Conservation (phyloP, 1,140 invertebrate species). For the Holcopasites calliopsidis region DNA sequence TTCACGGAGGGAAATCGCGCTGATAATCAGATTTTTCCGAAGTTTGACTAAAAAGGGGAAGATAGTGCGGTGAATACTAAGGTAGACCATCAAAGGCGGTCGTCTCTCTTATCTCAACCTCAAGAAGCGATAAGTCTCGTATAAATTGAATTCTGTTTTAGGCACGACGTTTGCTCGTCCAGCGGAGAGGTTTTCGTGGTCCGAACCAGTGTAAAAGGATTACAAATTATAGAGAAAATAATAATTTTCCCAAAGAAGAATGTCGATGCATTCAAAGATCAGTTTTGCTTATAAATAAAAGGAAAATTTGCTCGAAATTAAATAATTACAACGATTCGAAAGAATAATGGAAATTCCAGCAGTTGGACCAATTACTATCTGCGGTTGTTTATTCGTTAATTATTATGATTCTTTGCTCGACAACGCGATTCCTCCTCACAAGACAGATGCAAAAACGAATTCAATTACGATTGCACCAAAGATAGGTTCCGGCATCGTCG, state of each 20-base stretch:
- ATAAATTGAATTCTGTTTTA: conserved; percentile 38
- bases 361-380: background rate
- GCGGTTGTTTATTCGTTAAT: background rate
- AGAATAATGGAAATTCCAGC: background rate
- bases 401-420: background rate
- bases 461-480: conserved; percentile 32
- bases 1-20: background rate
- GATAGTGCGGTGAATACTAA: conserved; percentile 21
- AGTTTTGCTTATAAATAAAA: too few relatives aligned
- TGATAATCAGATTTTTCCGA: conserved; percentile 21
- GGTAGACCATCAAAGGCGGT: conserved; percentile 4
- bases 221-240: too few relatives aligned
- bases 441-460: conserved; percentile 24
- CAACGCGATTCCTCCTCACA: background rate
- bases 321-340: too few relatives aligned
- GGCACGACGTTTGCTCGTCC: conserved; percentile 17
- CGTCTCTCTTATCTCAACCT: conserved; percentile 7
- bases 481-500: conserved; percentile 5
- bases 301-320: too few relatives aligned
- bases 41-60: conserved; percentile 1
- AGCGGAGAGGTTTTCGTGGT: background rate
- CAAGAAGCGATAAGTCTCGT: conserved; percentile 35
- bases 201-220: background rate
- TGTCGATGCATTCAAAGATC: too few relatives aligned
- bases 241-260: too few relatives aligned